Evolutionary conservation across 2,888 invertebrate species (phyloP), one percentile per base, ranked within the genome.

Genomic region (Slavum lentiscoides): DNA sequence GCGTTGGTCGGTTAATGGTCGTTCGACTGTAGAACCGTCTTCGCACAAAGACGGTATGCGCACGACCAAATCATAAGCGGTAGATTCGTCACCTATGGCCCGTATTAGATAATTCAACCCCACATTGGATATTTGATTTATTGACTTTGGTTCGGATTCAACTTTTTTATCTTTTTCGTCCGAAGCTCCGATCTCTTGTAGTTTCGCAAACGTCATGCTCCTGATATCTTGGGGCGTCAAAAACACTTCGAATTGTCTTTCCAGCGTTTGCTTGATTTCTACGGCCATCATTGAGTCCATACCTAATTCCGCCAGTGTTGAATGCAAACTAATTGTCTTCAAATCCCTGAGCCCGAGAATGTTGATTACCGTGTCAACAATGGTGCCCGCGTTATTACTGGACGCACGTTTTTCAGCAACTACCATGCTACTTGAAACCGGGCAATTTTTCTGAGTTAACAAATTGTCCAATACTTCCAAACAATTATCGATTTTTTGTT

Each of bases 241-340:
- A 86, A 92, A 91, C 76, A 97, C 88, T 85, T 97, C 96, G 85
- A 93, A 96, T 86, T 96, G 94, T 84, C 95, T 89, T 86, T 97
- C 96, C 2, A 97, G 87, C 0, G 93, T 93, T 87, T 97, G 96
- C 84, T 97, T 97, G 84, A 98, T 95, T 87, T 98, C 97, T 0
- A 97, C 95, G 0, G 95, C 95, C 95, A 96, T 97, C 89, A 98
- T 91, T 2, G 97, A 97, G 88, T 98, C 97, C 92, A 98, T 94
- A 58, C 98, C 98, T 83, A 98, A 88, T 86, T 98, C 97, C 1
- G 95, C 94, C 2, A 98, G 88, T 0, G 92, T 91, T 0, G 91
- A 90, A 85, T 91, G 91, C 82, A 90, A 89, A 67, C 92, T 92
- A 0, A 91, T 90, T 0, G 90, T 90, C 87, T 92, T 93, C 85